Base-by-base conservation (phyloP, 1,140 invertebrate genomes). In the Diachasmimorpha longicaudata region DNA sequence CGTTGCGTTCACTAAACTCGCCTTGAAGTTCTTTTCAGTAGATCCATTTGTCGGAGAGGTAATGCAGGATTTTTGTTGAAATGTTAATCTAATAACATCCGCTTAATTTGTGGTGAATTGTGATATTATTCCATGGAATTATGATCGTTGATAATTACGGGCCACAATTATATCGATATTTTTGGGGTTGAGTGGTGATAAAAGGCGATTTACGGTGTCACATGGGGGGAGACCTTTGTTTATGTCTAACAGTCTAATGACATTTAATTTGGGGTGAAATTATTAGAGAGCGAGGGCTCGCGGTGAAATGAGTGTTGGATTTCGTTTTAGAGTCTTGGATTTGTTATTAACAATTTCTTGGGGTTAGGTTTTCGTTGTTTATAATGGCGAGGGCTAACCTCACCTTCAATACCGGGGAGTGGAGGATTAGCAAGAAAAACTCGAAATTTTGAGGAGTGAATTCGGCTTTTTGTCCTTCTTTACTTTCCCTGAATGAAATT, bases 11-110 rank as follows among this genome's bases (percentile, higher is more conserved):
- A 74, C 39, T 46, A 55, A 79, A 79, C 71, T 21, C 23, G 63
- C 23, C 10, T 14, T 37, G 52, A 11, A 70, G 52, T 77, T 83
- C 81, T 84, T 85, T 85, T 76, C 63, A 78, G 66, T 77, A 70
- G 67, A 68, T 75, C 63, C 55, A 73, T 72, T 63, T 67, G 46
- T 77, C 63, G 70, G 76, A 76, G 55, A 84, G 82, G 82, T 84
- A 83, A 75, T 67, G 70, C n/a, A 13, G 69, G 67, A 72, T 79
- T 81, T 68, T 31, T 9, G 16, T 71, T 36, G 0, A 11, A 77
- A 71, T 58, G 16, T 70, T 78, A 82, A 85, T 85, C 84, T 66
- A 13, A 70, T 21, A 79, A 78, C 83, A 85, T 85, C 84, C 2
- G 37, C 55, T 0, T 67, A 19, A 73, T 52, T 72, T 71, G 52